Evolutionary conservation across 2,888 invertebrate species (phyloP).

Genomic region (Macaria notata): DNA sequence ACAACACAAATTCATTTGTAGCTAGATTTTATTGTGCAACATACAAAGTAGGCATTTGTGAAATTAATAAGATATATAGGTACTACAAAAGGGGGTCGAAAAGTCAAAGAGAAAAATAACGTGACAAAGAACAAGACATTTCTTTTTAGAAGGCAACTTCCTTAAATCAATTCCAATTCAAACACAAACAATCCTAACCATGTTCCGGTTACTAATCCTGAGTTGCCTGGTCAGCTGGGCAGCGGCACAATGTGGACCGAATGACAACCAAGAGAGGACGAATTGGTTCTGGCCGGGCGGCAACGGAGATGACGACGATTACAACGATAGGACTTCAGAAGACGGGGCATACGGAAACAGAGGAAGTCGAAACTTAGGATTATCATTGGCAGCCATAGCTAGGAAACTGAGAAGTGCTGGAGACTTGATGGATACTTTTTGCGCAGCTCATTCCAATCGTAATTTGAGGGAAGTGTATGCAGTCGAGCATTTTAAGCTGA

Average conservation of each 20-base stretch:
- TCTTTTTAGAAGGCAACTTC: too few relatives aligned
- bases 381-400: neutral
- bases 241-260: neutral
- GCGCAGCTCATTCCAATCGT: conserved; percentile 7
- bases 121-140: too few relatives aligned
- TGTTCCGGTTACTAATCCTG: neutral
- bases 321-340: neutral
- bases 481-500: conserved; percentile 11
- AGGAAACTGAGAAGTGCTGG: conserved; percentile 1
- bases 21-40: too few relatives aligned
- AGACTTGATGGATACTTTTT: conserved; percentile 3
- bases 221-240: neutral
- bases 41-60: too few relatives aligned
- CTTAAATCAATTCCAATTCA: neutral
- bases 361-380: too few relatives aligned
- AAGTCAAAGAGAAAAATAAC: too few relatives aligned
- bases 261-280: neutral
- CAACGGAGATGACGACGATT: neutral
- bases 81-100: too few relatives aligned
- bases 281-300: neutral
- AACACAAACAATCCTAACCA: neutral
- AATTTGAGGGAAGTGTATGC: conserved; percentile 15
- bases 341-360: neutral
- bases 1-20: too few relatives aligned
- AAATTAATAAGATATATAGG: too few relatives aligned